phyloP scores from a whole-genome alignment of 1,140 invertebrate species.

The Pachypsylla venusta region DNA sequence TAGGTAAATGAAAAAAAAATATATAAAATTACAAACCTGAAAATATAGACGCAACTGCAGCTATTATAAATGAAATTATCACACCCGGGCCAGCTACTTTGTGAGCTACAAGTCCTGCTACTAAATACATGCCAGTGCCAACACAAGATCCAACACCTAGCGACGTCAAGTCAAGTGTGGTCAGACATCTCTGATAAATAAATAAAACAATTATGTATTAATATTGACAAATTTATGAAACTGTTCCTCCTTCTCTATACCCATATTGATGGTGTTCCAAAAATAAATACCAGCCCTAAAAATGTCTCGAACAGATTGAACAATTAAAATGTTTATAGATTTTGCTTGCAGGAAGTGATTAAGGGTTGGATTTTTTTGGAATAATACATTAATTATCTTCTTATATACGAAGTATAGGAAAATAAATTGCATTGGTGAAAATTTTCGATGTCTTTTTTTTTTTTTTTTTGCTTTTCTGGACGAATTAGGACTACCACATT shows the following conservation, averaged over 20 bases:
- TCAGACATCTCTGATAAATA: slow-evolving; percentile 66
- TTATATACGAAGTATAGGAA: too few relatives aligned
- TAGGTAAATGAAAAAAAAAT: too few relatives aligned
- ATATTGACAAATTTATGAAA: background rate
- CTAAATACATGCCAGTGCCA: slow-evolving; percentile 85
- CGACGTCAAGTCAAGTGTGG: slow-evolving; percentile 74
- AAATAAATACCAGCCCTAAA: too few relatives aligned
- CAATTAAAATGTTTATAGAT: background rate
- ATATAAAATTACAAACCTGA: too few relatives aligned
- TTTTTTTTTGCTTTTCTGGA: too few relatives aligned
- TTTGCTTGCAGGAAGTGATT: too few relatives aligned
- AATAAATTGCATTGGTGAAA: too few relatives aligned
- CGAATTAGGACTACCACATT: too few relatives aligned
- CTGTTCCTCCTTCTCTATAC: background rate
- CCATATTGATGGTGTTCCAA: background rate
- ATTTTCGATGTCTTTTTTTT: too few relatives aligned
- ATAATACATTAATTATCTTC: too few relatives aligned
- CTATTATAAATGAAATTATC: slow-evolving; percentile 75
- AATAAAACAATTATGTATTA: slow-evolving; percentile 16
- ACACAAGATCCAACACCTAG: slow-evolving; percentile 85
- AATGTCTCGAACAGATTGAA: background rate
- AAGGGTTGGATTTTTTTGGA: too few relatives aligned
- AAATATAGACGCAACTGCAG: slow-evolving; percentile 77
- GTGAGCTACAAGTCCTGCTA: slow-evolving; percentile 75
- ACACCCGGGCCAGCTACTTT: slow-evolving; percentile 77